Evolutionary conservation across 2,113 vertebrate genomes (phyloP).

Genomic region (Atractosteus spatula): DNA sequence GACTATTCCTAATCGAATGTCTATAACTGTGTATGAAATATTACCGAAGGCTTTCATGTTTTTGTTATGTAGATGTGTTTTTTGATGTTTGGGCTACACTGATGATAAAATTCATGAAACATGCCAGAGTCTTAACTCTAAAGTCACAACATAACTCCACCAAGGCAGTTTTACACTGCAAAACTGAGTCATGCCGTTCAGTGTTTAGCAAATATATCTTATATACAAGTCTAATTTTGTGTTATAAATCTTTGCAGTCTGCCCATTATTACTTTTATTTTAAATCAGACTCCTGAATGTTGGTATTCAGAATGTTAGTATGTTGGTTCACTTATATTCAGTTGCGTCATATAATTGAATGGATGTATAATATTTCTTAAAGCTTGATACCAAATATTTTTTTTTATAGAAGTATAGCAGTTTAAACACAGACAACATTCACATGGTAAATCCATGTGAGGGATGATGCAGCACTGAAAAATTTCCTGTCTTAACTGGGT

Average conservation of each 20-base stretch:
- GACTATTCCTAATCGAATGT: constrained; percentile 36
- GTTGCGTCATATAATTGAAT: constrained; percentile 28
- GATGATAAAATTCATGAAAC: neutral
- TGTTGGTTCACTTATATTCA: neutral
- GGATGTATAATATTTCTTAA: constrained; percentile 51
- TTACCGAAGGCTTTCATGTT: constrained; percentile 12
- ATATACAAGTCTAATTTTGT: neutral
- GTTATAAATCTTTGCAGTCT: constrained; percentile 7
- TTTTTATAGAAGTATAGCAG: constrained; percentile 10
- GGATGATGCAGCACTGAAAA: constrained; percentile 46
- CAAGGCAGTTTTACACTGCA: neutral
- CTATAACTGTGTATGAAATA: constrained; percentile 8
- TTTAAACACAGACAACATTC: constrained; percentile 24
- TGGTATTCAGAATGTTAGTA: neutral
- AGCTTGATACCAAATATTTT: constrained; percentile 1
- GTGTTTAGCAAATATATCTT: constrained; percentile 9
- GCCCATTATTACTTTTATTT: constrained; percentile 1
- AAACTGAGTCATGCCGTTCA: neutral
- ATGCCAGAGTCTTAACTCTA: neutral
- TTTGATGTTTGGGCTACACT: constrained; percentile 6
- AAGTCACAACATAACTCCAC: no score
- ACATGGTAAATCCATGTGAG: constrained; percentile 27
- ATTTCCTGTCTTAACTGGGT: constrained; percentile 25
- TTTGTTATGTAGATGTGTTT: neutral
- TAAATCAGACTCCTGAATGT: neutral